A percentile compares a stretch with the other conserved stretches of the same genome.
These are phyloP conservation scores for Cantharis rustica DNA, from an alignment of 2,888 invertebrate genomes.

Conservation along the genomic window DNA sequence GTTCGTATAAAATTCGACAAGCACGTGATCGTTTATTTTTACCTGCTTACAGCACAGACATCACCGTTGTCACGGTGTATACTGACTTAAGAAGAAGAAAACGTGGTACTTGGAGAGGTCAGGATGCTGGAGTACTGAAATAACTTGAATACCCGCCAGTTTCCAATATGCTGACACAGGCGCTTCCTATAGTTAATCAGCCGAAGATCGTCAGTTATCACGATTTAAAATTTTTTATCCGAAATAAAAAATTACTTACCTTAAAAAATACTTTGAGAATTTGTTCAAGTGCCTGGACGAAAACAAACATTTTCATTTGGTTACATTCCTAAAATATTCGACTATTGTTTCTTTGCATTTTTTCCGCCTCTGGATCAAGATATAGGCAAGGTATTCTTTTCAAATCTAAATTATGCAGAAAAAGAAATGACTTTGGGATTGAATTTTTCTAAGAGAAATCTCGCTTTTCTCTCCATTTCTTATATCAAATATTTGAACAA, in stretches of 20 bases:
- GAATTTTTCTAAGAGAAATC: constrained; percentile 16
- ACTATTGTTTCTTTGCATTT: constrained; percentile 7
- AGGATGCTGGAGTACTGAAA: constrained; percentile 41
- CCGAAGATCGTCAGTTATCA: constrained; percentile 6
- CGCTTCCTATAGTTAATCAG: constrained; percentile 14
- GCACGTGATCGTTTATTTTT: constrained; percentile 43
- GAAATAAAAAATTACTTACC: background rate
- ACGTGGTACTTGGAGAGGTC: constrained; percentile 35
- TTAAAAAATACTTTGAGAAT: background rate
- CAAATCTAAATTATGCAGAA: constrained; percentile 27
- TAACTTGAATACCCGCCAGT: constrained; percentile 43
- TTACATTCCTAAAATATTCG: background rate
- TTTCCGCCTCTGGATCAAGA: constrained; percentile 7
- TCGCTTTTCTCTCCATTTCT: constrained; percentile 22
- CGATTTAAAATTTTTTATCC: constrained; percentile 1
- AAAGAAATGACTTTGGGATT: constrained; percentile 26
- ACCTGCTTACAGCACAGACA: constrained; percentile 40
- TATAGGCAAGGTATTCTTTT: constrained; percentile 7
- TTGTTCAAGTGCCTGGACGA: background rate
- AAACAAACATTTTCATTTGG: background rate
- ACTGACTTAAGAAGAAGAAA: constrained; percentile 42
- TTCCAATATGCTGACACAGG: constrained; percentile 4
- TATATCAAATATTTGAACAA: constrained; percentile 26
- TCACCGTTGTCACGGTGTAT: constrained; percentile 42
- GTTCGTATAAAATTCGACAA: constrained; percentile 22